Evolutionary conservation across 64 coral and sea anemone species (phyloP).

Genomic region (Stylophora pistillata): DNA sequence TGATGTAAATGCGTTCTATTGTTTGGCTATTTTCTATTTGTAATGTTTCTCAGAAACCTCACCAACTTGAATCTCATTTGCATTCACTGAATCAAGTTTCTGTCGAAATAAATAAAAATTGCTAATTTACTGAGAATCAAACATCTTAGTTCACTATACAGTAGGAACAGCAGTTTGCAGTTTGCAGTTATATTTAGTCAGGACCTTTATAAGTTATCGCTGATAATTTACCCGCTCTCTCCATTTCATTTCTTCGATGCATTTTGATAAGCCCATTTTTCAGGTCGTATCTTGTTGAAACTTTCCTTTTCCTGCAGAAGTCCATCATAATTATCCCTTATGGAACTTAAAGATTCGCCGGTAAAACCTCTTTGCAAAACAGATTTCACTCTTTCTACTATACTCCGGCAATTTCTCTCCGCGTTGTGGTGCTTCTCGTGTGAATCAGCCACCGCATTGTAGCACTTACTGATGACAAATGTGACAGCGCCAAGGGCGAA

Average conservation of each 20-base stretch:
- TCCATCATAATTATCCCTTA: neutral
- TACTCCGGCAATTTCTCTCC: neutral
- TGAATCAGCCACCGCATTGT: neutral
- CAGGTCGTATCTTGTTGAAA: neutral
- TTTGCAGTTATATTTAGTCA: no score
- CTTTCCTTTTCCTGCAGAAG: neutral
- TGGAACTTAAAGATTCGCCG: neutral
- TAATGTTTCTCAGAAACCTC: neutral
- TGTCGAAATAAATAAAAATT: no score
- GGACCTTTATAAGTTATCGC: no score
- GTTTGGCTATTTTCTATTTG: neutral
- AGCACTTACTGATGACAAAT: neutral
- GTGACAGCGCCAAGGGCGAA: neutral
- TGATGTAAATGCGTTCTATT: neutral
- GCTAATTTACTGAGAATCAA: no score
- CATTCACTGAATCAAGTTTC: no score
- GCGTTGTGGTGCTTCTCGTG: neutral
- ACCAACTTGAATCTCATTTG: no score
- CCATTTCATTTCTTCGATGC: neutral
- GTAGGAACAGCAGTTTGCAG: no score
- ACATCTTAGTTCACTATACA: no score
- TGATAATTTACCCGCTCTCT: no score
- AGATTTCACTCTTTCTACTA: neutral
- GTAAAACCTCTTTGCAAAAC: neutral
- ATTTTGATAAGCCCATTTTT: neutral